Conservation (phyloP, 2,113 vertebrate genomes). For the Macquaria ambigua region DNA sequence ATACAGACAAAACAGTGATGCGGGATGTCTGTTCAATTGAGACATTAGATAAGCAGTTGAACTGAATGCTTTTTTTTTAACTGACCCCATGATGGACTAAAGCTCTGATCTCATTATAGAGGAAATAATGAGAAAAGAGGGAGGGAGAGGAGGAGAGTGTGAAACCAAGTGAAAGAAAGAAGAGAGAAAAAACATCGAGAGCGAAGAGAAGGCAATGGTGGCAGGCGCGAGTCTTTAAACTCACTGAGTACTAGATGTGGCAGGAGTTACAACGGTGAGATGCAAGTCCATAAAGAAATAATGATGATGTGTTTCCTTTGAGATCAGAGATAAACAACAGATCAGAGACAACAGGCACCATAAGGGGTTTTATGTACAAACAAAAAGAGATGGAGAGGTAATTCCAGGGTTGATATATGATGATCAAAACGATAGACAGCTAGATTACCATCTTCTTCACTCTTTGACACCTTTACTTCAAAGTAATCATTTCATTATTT, state of each 20-base stretch:
- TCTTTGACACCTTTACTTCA: background rate
- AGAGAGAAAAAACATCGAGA: background rate
- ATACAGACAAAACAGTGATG: slow-evolving; percentile 2
- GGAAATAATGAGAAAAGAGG: slow-evolving; percentile 38
- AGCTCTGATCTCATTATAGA: slow-evolving; percentile 34
- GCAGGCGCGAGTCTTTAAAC: slow-evolving; percentile 16
- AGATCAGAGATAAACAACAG: slow-evolving; percentile 8
- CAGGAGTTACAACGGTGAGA: background rate
- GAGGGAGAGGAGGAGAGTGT: background rate
- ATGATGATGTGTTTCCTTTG: slow-evolving; percentile 7
- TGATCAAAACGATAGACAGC: background rate
- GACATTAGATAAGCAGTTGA: slow-evolving; percentile 1
- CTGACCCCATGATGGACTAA: slow-evolving; percentile 24
- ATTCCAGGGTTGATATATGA: background rate
- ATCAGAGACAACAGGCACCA: background rate
- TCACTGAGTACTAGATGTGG: background rate
- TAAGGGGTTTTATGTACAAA: background rate
- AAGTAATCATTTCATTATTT: slow-evolving; percentile 28
- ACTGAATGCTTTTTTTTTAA: background rate
- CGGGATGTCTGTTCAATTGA: background rate
- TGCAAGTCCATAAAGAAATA: background rate
- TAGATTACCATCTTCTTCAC: background rate
- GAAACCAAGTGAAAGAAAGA: background rate
- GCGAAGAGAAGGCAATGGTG: background rate
- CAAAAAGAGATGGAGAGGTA: background rate